Conservation (phyloP, 2,113 vertebrate species). For the Centropus bengalensis region DNA sequence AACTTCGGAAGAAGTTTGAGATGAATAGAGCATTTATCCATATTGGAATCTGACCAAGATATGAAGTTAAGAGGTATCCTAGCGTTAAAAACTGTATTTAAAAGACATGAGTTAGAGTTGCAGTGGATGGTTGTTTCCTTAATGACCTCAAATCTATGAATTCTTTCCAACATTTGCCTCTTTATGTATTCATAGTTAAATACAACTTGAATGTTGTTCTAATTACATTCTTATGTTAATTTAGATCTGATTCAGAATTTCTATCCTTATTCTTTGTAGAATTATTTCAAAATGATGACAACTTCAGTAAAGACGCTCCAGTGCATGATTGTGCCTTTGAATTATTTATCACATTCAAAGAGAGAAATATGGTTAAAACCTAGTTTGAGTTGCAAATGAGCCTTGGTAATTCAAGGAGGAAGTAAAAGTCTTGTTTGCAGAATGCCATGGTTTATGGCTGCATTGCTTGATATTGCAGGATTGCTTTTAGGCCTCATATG, state of each 20-base stretch:
- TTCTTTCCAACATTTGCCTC: conserved; percentile 38
- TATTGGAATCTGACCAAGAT: not conserved
- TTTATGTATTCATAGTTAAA: conserved; percentile 65
- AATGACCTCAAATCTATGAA: conserved; percentile 33
- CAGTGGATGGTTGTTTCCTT: not conserved
- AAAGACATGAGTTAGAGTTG: not conserved
- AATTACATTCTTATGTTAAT: conserved; percentile 71
- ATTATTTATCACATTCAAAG: conserved; percentile 66
- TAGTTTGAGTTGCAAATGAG: conserved; percentile 60
- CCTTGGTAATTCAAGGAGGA: not conserved
- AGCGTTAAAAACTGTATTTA: not conserved
- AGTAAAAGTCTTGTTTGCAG: not conserved
- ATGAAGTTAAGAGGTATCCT: not conserved
- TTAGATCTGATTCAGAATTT: conserved; percentile 60
- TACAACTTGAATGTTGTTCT: conserved; percentile 65
- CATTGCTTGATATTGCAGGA: not conserved
- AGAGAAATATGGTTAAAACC: conserved; percentile 44
- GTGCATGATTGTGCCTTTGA: conserved; percentile 58
- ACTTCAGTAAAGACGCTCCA: conserved; percentile 50
- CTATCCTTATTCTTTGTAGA: conserved; percentile 59
- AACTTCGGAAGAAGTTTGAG: not conserved
- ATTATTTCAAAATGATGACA: conserved; percentile 58
- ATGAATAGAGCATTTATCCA: not conserved
- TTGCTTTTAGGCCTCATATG: rapidly evolving
- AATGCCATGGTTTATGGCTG: not conserved